phyloP scores from a whole-genome alignment of 2,797 vertebrate species.

The Hylomyscus alleni region DNA sequence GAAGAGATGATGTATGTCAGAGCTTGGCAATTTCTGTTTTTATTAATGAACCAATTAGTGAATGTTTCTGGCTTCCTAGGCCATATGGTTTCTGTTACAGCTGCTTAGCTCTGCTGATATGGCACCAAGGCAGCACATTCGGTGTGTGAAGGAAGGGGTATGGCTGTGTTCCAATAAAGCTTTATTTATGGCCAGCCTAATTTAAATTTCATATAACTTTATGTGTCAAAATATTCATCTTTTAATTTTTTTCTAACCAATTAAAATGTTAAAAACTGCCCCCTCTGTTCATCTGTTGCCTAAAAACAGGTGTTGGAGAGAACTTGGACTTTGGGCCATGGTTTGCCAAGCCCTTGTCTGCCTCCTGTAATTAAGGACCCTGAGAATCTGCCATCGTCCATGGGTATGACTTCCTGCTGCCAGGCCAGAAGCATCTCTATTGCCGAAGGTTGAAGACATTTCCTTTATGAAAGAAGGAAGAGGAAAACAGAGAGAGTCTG shows the following conservation, averaged over 20 bases:
- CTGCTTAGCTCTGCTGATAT: not conserved
- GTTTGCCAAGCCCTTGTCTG: not conserved
- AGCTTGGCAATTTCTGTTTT: not conserved
- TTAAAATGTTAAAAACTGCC: slow-evolving; percentile 44
- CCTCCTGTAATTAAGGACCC: not conserved
- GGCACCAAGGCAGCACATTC: not conserved
- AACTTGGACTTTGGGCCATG: not conserved
- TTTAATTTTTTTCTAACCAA: slow-evolving; percentile 52
- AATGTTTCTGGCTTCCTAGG: slow-evolving; percentile 29
- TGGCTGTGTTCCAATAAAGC: slow-evolving; percentile 57
- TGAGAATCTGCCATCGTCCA: not conserved
- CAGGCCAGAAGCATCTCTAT: not conserved
- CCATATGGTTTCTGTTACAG: slow-evolving; percentile 7
- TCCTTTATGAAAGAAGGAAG: not conserved
- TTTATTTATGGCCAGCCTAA: slow-evolving; percentile 55
- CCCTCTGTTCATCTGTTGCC: not conserved
- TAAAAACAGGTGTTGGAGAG: not conserved
- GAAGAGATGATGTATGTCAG: not conserved
- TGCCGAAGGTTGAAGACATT: not conserved
- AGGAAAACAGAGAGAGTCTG: slow-evolving; percentile 2
- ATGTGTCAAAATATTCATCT: slow-evolving; percentile 44
- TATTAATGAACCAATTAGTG: slow-evolving; percentile 31
- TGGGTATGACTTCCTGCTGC: not conserved
- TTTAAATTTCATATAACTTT: slow-evolving; percentile 64
- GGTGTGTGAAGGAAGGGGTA: not conserved